Evolutionary conservation across 2,113 vertebrate species (phyloP).

Genomic region (Piliocolobus tephrosceles): DNA sequence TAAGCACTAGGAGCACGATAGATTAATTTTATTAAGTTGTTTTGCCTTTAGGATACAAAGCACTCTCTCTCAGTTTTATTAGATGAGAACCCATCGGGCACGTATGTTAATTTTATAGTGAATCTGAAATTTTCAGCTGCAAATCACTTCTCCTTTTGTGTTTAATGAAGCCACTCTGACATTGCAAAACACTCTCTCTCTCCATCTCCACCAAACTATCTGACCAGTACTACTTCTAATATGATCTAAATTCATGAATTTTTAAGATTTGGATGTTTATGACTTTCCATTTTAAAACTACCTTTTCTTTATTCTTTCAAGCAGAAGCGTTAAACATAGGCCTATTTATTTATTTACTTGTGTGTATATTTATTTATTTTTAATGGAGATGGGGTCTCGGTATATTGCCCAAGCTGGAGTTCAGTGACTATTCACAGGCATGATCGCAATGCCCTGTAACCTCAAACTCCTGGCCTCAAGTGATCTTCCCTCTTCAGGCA

Average conservation of each 20-base stretch:
- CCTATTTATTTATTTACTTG: too few species aligned
- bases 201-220: neutral
- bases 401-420: neutral
- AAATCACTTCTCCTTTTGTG: constrained; percentile 48
- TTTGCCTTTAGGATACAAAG: constrained; percentile 63
- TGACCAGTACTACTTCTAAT: neutral
- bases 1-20: constrained; percentile 45
- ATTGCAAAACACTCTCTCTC: neutral
- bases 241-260: constrained; percentile 2
- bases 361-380: neutral
- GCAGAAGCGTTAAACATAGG: neutral
- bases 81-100: constrained; percentile 1
- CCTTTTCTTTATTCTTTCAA: neutral
- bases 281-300: constrained; percentile 33
- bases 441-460: neutral
- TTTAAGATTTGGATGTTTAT: neutral
- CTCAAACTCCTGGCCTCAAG: neutral
- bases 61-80: constrained; percentile 61
- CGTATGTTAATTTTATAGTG: constrained; percentile 65
- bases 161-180: constrained; percentile 53
- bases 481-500: neutral
- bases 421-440: neutral
- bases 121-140: constrained; percentile 62
- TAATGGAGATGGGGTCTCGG: neutral
- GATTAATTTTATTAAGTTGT: constrained; percentile 72